Conservation (phyloP, 2,797 vertebrate species). For the Pempheris klunzingeri region DNA sequence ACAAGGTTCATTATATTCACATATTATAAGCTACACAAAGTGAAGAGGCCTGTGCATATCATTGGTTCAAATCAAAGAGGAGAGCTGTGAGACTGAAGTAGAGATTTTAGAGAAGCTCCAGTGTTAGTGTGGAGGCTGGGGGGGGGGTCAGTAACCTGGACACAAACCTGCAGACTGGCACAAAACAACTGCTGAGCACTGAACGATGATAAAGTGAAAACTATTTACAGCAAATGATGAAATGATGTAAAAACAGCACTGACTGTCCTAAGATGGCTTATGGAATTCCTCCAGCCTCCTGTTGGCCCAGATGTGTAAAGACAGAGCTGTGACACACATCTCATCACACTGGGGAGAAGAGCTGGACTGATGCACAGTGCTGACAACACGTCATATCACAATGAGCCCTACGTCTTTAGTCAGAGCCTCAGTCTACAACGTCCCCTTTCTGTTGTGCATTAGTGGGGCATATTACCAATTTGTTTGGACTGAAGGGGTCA, state of each 20-base stretch:
- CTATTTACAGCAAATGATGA: background rate
- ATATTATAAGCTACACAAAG: constrained; percentile 47
- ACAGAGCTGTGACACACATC: background rate
- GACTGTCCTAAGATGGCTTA: too few species aligned
- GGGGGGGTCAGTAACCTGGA: background rate
- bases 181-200: background rate
- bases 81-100: constrained; percentile 18
- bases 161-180: background rate
- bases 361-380: background rate
- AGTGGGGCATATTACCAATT: background rate
- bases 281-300: too few species aligned
- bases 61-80: constrained; percentile 25
- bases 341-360: background rate
- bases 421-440: background rate
- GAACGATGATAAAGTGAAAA: background rate
- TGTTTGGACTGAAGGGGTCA: too few species aligned
- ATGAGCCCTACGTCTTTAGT: too few species aligned
- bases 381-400: too few species aligned
- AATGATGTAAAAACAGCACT: too few species aligned
- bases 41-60: constrained; percentile 51
- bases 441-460: background rate
- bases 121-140: background rate
- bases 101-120: constrained; percentile 25
- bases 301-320: background rate
- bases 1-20: constrained; percentile 27